Evolutionary conservation across 2,888 invertebrate species (phyloP).

Genomic region (Argyra leucocephala): DNA sequence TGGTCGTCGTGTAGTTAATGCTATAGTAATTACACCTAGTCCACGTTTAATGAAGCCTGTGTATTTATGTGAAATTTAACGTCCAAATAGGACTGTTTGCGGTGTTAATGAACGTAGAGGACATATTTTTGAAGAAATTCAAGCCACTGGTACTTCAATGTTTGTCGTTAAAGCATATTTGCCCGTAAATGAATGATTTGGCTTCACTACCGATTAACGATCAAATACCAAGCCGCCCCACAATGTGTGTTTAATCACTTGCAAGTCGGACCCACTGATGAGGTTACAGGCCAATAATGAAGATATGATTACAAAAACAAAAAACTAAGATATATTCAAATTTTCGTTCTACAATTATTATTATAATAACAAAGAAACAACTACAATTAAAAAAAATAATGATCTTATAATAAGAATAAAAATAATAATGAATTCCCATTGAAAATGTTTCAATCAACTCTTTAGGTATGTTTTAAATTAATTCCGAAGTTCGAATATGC

Average conservation of each 20-base stretch:
- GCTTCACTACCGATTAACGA: constrained; percentile 96
- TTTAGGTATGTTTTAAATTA: no score
- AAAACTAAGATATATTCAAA: no score
- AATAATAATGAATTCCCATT: no score
- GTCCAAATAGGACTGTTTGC: constrained; percentile 90
- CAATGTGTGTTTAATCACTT: constrained; percentile 99
- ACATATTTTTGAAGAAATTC: constrained; percentile 92
- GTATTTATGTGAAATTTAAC: constrained; percentile 99
- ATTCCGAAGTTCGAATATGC: no score
- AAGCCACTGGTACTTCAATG: constrained; percentile 94
- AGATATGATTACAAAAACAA: no score
- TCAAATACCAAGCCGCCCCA: constrained; percentile 99
- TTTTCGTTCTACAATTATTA: no score
- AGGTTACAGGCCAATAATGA: no score
- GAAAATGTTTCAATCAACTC: no score
- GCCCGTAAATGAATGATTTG: constrained; percentile 99
- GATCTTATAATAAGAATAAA: no score
- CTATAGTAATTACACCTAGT: constrained; percentile 83
- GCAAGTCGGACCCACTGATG: constrained; percentile 91
- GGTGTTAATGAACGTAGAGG: constrained; percentile 98
- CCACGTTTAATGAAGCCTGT: constrained; percentile 98
- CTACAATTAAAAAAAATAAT: no score
- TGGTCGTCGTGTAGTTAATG: constrained; percentile 93
- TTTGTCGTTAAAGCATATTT: constrained; percentile 96
- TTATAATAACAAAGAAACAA: no score